A percentile compares a stretch with the other conserved stretches of the same genome.
Evolutionary conservation across 2,113 vertebrate species (phyloP).

Genomic region (Takifugu flavidus): DNA sequence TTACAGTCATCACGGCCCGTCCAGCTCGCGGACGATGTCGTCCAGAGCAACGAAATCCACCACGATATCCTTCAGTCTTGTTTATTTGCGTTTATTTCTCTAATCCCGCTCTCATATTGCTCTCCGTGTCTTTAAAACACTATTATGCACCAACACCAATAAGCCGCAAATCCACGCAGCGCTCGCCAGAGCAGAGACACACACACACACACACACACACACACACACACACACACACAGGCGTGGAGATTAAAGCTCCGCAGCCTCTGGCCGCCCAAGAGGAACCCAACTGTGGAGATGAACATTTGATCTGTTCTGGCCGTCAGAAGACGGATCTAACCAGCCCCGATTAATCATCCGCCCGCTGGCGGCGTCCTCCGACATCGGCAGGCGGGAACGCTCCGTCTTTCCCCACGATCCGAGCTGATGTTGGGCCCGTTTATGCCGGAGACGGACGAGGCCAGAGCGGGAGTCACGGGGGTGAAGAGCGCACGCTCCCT

Average conservation of each 20-base stretch:
- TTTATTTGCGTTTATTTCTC: neutral
- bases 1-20: too few species aligned
- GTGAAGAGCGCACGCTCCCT: constrained; percentile 43
- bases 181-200: constrained; percentile 17
- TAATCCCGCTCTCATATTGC: constrained; percentile 3
- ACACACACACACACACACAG: constrained; percentile 5
- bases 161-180: neutral
- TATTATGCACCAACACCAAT: neutral
- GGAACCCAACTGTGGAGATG: constrained; percentile 46
- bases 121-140: constrained; percentile 15
- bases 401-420: too few species aligned
- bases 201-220: neutral
- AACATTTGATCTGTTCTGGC: constrained; percentile 51
- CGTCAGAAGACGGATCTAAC: constrained; percentile 28
- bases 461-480: constrained; percentile 33
- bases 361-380: neutral
- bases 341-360: constrained; percentile 14
- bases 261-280: constrained; percentile 33
- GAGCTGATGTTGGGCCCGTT: too few species aligned
- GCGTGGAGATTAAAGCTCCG: constrained; percentile 39
- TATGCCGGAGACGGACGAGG: constrained; percentile 36
- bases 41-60: too few species aligned
- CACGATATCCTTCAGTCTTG: neutral
- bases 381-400: too few species aligned
- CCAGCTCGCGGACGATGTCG: too few species aligned